A percentile compares a stretch with the other conserved stretches of the same genome.
These are phyloP conservation scores for Neocrepidodera transversa DNA, from an alignment of 2,888 invertebrate species.

Conservation along the genomic window DNA sequence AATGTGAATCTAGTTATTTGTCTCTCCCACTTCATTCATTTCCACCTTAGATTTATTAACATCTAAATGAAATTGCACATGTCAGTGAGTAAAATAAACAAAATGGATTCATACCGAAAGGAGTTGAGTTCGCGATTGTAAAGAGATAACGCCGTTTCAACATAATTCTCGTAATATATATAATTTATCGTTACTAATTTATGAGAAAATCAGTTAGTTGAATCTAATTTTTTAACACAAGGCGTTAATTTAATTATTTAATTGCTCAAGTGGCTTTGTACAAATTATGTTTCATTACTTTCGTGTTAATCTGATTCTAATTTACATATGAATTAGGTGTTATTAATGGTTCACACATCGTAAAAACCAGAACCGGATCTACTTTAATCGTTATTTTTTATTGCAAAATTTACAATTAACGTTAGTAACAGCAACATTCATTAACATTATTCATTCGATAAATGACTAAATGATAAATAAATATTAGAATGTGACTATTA, in stretches of 20 bases:
- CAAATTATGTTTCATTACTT: conserved; percentile 40
- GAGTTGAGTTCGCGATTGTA: conserved; percentile 10
- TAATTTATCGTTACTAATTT: conserved; percentile 47
- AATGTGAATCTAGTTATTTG: not conserved
- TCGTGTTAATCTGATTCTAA: conserved; percentile 35
- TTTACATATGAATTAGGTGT: conserved; percentile 39
- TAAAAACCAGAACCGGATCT: conserved; percentile 21
- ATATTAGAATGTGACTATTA: too few relatives aligned
- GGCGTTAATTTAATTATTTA: conserved; percentile 46
- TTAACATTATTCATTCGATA: too few relatives aligned
- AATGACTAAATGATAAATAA: too few relatives aligned
- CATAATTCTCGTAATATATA: conserved; percentile 31
- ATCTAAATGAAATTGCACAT: conserved; percentile 51
- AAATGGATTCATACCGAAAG: conserved; percentile 33
- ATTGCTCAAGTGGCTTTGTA: conserved; percentile 35
- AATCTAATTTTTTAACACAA: conserved; percentile 35
- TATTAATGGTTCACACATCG: conserved; percentile 36
- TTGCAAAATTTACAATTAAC: too few relatives aligned
- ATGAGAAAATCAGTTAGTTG: conserved; percentile 44
- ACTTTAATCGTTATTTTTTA: too few relatives aligned
- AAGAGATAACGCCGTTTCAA: conserved; percentile 31
- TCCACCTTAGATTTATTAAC: conserved; percentile 44
- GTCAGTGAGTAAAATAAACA: conserved; percentile 49
- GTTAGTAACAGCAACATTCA: too few relatives aligned
- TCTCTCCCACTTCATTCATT: conserved; percentile 1